Evolutionary conservation across 2,888 invertebrate genomes (phyloP).

Genomic region (Sarcophaga rosellei): DNA sequence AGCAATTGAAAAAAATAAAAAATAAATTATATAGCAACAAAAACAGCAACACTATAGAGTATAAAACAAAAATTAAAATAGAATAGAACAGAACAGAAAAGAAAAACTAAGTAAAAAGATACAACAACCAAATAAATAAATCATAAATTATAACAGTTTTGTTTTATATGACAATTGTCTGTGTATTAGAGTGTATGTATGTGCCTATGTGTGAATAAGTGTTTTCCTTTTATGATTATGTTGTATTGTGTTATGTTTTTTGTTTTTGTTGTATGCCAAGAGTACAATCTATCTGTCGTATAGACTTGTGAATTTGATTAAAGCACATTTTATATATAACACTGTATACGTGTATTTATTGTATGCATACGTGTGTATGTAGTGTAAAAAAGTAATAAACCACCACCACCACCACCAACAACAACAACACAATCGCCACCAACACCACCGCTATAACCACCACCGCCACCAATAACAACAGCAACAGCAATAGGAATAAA

Average conservation of each 20-base stretch:
- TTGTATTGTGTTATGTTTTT: background rate
- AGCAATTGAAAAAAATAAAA: background rate
- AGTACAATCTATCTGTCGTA: background rate
- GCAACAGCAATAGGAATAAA: slow-evolving; percentile 31
- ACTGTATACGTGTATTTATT: background rate
- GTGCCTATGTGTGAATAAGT: background rate
- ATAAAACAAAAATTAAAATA: background rate
- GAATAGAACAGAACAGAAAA: no score
- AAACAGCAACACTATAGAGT: background rate
- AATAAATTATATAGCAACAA: background rate
- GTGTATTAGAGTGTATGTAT: background rate
- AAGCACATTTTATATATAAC: background rate
- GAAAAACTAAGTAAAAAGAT: background rate
- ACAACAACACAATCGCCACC: background rate
- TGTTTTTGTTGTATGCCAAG: background rate
- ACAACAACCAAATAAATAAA: slow-evolving; percentile 34
- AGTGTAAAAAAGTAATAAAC: background rate
- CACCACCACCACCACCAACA: background rate
- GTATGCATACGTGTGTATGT: background rate
- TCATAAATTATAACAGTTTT: slow-evolving; percentile 59
- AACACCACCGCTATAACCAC: slow-evolving; percentile 34
- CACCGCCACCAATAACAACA: slow-evolving; percentile 51
- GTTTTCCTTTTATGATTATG: background rate
- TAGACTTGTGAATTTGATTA: background rate
- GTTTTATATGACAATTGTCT: slow-evolving; percentile 40